Evolutionary conservation across 1,140 invertebrate genomes (phyloP), one percentile per base, ranked within the genome.

Genomic region (Zophobas atratus): DNA sequence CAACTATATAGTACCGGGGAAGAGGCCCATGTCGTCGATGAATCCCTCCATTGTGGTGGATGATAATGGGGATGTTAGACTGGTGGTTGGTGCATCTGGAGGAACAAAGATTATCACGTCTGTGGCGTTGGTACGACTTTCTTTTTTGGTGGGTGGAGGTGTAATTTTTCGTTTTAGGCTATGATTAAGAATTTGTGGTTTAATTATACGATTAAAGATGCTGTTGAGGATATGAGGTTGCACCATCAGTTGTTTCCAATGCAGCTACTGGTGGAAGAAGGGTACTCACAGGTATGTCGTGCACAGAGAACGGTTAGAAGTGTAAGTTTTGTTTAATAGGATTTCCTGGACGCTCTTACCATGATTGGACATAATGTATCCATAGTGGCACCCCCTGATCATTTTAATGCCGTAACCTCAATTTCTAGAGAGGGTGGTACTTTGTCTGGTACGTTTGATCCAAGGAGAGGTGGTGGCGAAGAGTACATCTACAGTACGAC

Each of bases 1-100:
- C 1, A 99, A 99, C 87, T 95, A 91, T 82, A 93, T 98, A 39
- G 80, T 79, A 6, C 91, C 93, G 0, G 92, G 93, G 1, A 96
- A 98, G 86, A 88, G 95, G 34, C 97, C 97, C 0, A 85, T 98
- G 77, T 97, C 96, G 43, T 98, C 96, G 0, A 98, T 98, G 96
- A 90, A 90, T 79, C 97, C 98, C 0, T 87, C 93, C 1, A 93
- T 99, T 67, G 87, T 98, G 20, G 84, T 94, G 0, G 90, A 94
- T 70, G 84, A 87, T 39, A 88, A 92, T 51, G 92, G 92, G 1
- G 86, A 92, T 1, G 92, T 92, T 0, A 87, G 89, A 34, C 82
- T 97, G 70, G 91, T 96, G 1, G 86, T 96, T 34, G 97, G 97
- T 20, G 96, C 92, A 0, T 94, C 96, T 0, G 97, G 97, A 6